Base-by-base conservation (phyloP, 1,140 invertebrate species). In the Pentalonia nigronervosa region DNA sequence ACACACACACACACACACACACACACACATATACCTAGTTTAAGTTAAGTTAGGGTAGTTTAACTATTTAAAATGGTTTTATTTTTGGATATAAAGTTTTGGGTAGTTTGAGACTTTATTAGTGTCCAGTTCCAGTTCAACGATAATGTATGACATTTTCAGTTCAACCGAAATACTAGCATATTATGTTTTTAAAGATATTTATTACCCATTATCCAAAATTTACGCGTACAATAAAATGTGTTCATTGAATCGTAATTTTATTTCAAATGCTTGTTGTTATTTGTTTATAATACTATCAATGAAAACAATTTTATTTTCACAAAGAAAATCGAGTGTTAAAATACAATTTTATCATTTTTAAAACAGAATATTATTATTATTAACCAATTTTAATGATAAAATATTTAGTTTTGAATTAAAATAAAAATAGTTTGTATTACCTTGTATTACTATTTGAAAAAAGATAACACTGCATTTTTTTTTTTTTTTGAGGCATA, bases 101-200 rank as follows among this genome's bases (percentile, higher is more conserved):
- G n/a, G 86, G 86, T 88, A 48, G 86, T 88, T 88, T 88, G 21
- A 48, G 25, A 87, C 84, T 47, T 87, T 47, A 87, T 45, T 47
- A 48, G 25, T 48, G 23, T 47, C 30, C 45, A 87, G 45, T n/a
- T 87, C 30, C 30, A 87, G 84, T 87, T 87, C 7, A 87, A 47
- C 45, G 45, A 48, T 87, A 87, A 48, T 47, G 21, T 14, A 87
- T 48, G 45, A 45, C 11, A 87, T 88, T 88, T 88, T 88, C 7
- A n/a, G 41, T 88, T 48, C 1, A 14, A 4, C 20, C 83, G 45
- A 41, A n/a, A 84, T 84, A 45, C 21, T 83, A 45, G 3, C 23
- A 41, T 84, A 84, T 25, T 45, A 84, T 41, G 21, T 84, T 45
- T 84, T 84, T 41, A 84, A 30, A 41, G 3, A 83, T 36, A 23